Percentiles rank a stretch among this genome's conserved stretches.
These are phyloP conservation scores for Calcarius lapponicus DNA, from an alignment of 2,797 vertebrate species.

Conservation along the genomic window DNA sequence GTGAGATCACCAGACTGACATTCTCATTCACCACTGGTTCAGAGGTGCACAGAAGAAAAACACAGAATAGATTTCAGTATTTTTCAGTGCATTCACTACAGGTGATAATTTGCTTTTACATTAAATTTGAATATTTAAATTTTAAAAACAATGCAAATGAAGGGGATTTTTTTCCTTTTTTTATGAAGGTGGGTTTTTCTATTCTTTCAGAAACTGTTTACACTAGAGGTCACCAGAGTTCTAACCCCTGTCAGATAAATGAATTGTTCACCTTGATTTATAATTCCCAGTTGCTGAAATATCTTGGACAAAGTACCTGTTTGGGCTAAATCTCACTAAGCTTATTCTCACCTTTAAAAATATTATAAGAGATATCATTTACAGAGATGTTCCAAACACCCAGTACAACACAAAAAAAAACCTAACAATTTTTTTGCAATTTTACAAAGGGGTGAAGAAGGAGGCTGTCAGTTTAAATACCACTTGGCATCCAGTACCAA, in stretches of 20 bases:
- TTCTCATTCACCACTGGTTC: conserved; percentile 97
- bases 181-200: neutral
- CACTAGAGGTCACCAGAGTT: neutral
- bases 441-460: neutral
- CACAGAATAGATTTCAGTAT: neutral
- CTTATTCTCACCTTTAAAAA: neutral
- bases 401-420: neutral
- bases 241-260: neutral
- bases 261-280: neutral
- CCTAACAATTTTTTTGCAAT: neutral
- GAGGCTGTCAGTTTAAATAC: neutral
- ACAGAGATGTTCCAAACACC: neutral
- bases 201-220: neutral
- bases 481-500: neutral
- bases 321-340: neutral
- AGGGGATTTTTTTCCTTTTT: fast-evolving
- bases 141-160: neutral
- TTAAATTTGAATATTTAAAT: neutral
- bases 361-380: neutral
- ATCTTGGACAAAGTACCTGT: neutral
- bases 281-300: neutral
- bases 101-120: neutral
- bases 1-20: conserved; percentile 96
- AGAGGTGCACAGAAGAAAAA: neutral
- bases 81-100: neutral